These are phyloP conservation scores for Chrysaora quinquecirrha DNA, from an alignment of 30 jellyfish, hydroid and myxozoan species.

Conservation along the genomic window DNA sequence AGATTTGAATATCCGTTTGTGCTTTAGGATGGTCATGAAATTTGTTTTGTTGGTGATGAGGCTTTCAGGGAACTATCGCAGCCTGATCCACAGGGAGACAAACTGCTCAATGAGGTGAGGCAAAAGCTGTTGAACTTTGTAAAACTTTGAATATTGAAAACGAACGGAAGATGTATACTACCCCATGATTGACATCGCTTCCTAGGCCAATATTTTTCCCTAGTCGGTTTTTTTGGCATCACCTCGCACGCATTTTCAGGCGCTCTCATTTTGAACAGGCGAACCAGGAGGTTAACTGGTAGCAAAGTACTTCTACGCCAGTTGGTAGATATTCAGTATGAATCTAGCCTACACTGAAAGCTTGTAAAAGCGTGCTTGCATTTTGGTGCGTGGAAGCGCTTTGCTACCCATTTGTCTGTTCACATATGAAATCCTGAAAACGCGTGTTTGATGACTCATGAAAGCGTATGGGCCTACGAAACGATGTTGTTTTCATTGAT, in stretches of 20 bases:
- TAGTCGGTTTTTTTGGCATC: neutral
- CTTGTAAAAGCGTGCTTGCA: too few relatives aligned
- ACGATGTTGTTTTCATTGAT: too few relatives aligned
- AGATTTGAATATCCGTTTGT: neutral
- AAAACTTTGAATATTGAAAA: neutral
- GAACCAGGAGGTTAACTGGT: neutral
- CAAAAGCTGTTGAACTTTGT: neutral
- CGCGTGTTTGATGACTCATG: too few relatives aligned
- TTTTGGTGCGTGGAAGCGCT: too few relatives aligned
- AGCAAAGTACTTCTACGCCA: too few relatives aligned
- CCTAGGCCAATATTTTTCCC: neutral
- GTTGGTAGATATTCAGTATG: too few relatives aligned
- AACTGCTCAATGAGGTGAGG: conserved; percentile 76
- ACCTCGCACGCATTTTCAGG: neutral
- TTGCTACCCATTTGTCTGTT: too few relatives aligned
- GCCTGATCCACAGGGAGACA: conserved; percentile 82
- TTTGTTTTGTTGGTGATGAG: conserved; percentile 98
- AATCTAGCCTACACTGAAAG: too few relatives aligned
- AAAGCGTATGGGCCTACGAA: too few relatives aligned
- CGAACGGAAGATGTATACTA: neutral
- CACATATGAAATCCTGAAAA: too few relatives aligned
- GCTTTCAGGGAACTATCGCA: conserved; percentile 92
- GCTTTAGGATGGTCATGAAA: conserved; percentile 95
- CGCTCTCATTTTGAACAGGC: neutral
- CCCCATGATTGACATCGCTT: neutral